Evolutionary conservation across 2,113 vertebrate species (phyloP).

Genomic region (Elachura formosa): DNA sequence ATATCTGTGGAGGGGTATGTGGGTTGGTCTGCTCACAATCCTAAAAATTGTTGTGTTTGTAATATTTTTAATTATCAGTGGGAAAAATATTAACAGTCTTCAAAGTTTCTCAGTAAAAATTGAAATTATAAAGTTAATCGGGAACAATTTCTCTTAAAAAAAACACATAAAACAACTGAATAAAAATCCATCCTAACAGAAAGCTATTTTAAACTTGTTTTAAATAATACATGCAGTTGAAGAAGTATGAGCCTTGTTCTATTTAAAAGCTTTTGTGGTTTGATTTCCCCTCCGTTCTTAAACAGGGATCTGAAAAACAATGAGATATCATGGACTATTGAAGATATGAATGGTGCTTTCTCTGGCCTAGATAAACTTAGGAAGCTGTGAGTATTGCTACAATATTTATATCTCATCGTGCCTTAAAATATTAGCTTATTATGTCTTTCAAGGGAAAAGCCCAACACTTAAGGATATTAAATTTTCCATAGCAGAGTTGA

Average conservation of each 20-base stretch:
- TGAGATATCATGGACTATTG: conserved; percentile 97
- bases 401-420: neutral
- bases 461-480: neutral
- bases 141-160: neutral
- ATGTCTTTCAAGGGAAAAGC: neutral
- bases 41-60: neutral
- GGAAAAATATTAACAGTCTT: neutral
- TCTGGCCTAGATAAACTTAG: conserved; percentile 88
- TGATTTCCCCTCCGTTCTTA: neutral
- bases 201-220: neutral
- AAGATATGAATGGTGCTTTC: conserved; percentile 98
- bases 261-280: neutral
- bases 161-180: accelerated
- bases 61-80: neutral
- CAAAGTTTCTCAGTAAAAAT: neutral
- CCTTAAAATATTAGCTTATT: neutral
- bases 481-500: neutral
- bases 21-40: neutral
- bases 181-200: neutral
- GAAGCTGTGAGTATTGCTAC: conserved; percentile 80
- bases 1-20: neutral
- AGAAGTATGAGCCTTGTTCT: neutral
- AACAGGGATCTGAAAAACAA: conserved; percentile 90
- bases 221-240: neutral
- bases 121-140: neutral